Percentiles rank a stretch among this genome's conserved stretches.
These are phyloP conservation scores for Pycnomerus fuliginosus DNA, from an alignment of 2,888 invertebrate species.

Conservation along the genomic window DNA sequence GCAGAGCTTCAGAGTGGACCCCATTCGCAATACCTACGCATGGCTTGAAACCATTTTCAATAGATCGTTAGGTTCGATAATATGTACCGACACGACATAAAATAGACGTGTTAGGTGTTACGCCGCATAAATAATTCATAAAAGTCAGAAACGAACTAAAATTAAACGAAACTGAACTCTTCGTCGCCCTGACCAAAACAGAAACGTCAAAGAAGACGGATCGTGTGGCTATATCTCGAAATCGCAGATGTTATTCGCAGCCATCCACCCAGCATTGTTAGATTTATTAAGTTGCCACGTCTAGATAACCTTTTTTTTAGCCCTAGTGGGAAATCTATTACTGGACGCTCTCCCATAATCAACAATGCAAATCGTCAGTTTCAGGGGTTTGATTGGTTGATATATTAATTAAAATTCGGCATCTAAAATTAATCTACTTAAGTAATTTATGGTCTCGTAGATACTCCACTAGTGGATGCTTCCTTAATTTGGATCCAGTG, in stretches of 20 bases:
- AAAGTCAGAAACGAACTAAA: slow-evolving; percentile 22
- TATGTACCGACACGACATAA: slow-evolving; percentile 18
- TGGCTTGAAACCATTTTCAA: slow-evolving; percentile 14
- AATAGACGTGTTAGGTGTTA: slow-evolving; percentile 26
- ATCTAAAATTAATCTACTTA: slow-evolving; percentile 3
- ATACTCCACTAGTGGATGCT: slow-evolving; percentile 5
- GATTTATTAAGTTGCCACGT: slow-evolving; percentile 22
- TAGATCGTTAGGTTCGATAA: slow-evolving; percentile 22
- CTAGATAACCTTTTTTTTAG: slow-evolving; percentile 13
- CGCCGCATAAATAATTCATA: slow-evolving; percentile 26
- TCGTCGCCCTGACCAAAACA: slow-evolving; percentile 27
- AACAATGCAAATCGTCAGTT: slow-evolving; percentile 16
- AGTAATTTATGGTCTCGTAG: slow-evolving; percentile 9
- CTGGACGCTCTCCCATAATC: slow-evolving; percentile 5
- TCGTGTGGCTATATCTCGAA: slow-evolving; percentile 36
- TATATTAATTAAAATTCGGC: slow-evolving; percentile 11
- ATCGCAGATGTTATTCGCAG: slow-evolving; percentile 38
- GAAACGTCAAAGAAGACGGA: slow-evolving; percentile 41
- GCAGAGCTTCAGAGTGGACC: slow-evolving; percentile 6
- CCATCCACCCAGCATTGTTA: slow-evolving; percentile 16
- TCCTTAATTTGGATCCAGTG: slow-evolving; percentile 13
- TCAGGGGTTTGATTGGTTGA: slow-evolving; percentile 9
- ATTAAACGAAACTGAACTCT: slow-evolving; percentile 25
- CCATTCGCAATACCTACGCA: slow-evolving; percentile 22
- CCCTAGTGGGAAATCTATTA: slow-evolving; percentile 10